phyloP scores from a whole-genome alignment of 2,797 vertebrate species.

The Galago senegalensis region DNA sequence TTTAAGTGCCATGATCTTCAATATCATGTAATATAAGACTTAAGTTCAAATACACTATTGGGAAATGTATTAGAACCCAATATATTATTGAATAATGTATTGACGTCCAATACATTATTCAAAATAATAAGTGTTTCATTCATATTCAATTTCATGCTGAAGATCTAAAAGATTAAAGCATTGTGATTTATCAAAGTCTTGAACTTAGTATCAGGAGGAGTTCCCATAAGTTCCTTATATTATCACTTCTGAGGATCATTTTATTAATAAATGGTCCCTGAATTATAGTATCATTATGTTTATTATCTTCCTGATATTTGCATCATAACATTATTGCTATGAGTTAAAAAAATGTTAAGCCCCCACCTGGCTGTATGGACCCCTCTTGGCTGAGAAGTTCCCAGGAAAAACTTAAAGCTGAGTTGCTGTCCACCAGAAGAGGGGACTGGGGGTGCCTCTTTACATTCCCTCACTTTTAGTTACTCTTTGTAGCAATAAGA shows the following conservation, averaged over 20 bases:
- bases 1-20: slow-evolving; percentile 18
- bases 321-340: background rate
- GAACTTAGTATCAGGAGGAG: background rate
- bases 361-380: background rate
- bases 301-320: background rate
- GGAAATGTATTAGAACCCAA: background rate
- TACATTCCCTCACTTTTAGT: background rate
- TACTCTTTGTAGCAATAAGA: background rate
- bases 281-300: slow-evolving; percentile 28
- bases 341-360: background rate
- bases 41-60: background rate
- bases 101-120: background rate
- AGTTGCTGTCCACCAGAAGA: background rate
- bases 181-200: background rate
- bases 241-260: slow-evolving; percentile 2
- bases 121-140: slow-evolving; percentile 31
- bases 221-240: background rate
- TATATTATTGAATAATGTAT: background rate
- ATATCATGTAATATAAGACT: background rate
- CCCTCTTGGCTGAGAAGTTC: background rate
- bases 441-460: background rate
- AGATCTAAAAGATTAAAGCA: background rate
- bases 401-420: background rate
- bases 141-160: slow-evolving; percentile 9
- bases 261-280: background rate